Base-by-base conservation (phyloP, 1,140 invertebrate genomes). In the Anagrus nilaparvatae region DNA sequence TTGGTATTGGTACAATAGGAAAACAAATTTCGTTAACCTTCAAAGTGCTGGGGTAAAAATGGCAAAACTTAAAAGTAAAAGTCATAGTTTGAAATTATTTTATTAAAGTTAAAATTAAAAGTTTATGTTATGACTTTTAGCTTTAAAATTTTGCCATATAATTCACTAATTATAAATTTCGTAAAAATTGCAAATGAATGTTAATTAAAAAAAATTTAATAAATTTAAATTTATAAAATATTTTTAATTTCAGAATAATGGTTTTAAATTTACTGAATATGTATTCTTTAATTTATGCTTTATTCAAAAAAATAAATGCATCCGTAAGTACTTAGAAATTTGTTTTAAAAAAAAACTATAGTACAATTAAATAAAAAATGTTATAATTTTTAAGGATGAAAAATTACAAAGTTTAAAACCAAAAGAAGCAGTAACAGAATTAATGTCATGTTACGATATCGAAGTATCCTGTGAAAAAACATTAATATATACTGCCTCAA, bases 201-300 rank as follows among this genome's bases (percentile, higher is more conserved):
- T n/a, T n/a, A n/a, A n/a, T n/a, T n/a, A n/a, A n/a, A n/a, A n/a
- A n/a, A n/a, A n/a, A n/a, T n/a, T n/a, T n/a, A n/a, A n/a, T n/a
- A n/a, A n/a, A n/a, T n/a, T n/a, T n/a, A n/a, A n/a, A n/a, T 16
- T 40, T 10, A 16, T 33, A n/a, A 40, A 29, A 47, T 33, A 18
- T 45, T 25, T 19, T 45, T 46, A 37, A 32, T 39, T 76, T 48
- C 68, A 93, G 94, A 55, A 97, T 97, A 47, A 92, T 97, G 82
- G 71, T 90, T 3, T 69, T 97, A 13, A 96, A 98, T 70, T 74
- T 97, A 36, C 67, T 97, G 16, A 98, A 97, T 65, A 75, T 97
- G 49, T 95, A 95, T 56, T 93, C 93, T 0, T 68, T 98, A 20
- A 95, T 96, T 56, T 85, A 96, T 59, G 89, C 93, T 1, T 72